Evolutionary conservation across 2,888 invertebrate genomes (phyloP), one percentile per base, ranked within the genome.

Genomic region (Drosophila greeni): DNA sequence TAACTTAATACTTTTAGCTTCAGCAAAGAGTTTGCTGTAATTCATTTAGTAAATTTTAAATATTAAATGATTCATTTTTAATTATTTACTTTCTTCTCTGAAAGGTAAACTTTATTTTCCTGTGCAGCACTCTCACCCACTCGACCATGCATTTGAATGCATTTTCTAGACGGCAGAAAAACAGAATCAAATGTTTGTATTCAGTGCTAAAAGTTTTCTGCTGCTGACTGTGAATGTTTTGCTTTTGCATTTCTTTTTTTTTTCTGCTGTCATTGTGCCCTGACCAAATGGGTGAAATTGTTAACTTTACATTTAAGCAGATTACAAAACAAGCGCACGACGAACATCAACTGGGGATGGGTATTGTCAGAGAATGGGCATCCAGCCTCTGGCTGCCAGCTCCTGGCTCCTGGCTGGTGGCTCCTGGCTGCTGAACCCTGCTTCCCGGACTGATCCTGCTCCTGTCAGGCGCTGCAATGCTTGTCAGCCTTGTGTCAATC

Each of bases 221-320:
- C 40, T 60, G 49, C 31, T 26, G 36, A 16, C 42, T 24, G 52
- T 51, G 37, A 58, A 14, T 68, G 67, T 20, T 37, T 42, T 42
- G 53, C 52, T 16, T 33, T 33, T 42, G 53, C 47, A 37, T 20
- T 53, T 51, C 37, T 24, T 33, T 24, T 58, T 24, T 58, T 67
- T 24, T 55, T 20, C 11, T 20, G 42, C 20, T 54, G 56, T 65
- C 36, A 40, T 58, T 40, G 34, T 48, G 62, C 31, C 45, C 39
- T 45, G 59, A 61, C 65, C 72, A 69, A 69, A 69, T 62, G 66
- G 85, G 71, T 81, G 77, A 75, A 73, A 73, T 81, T 83, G 85
- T 83, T 83, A 81, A 75, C 85, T 80, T 83, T 73, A 71, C 75
- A 74, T 80, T 85, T 81, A 80, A 80, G 84, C 73, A 83, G 81